A percentile compares a stretch with the other conserved stretches of the same genome.
Conservation (phyloP, 2,113 vertebrate genomes). For the Xiphophorus couchianus region DNA sequence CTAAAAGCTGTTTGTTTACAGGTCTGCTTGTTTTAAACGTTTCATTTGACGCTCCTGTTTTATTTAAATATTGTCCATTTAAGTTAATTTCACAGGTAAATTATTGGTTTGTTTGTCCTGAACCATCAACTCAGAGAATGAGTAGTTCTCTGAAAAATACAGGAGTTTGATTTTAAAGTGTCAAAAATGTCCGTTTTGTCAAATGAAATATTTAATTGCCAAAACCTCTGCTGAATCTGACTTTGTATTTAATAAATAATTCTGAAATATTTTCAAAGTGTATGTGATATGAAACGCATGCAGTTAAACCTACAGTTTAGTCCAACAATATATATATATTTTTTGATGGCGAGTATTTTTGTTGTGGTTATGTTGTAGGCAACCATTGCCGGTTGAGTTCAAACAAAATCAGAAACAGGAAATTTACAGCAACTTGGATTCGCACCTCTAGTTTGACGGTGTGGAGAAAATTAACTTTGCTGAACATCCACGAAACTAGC, state of each 20-base stretch:
- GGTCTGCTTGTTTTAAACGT: neutral
- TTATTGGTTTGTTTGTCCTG: neutral
- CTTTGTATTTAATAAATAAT: constrained; percentile 53
- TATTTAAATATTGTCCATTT: neutral
- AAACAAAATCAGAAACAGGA: too few relatives aligned
- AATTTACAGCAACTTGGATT: too few relatives aligned
- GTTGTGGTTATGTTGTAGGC: too few relatives aligned
- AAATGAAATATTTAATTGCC: neutral
- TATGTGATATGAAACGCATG: neutral
- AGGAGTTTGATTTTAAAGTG: neutral
- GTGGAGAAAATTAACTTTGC: too few relatives aligned
- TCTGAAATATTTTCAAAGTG: constrained; percentile 1
- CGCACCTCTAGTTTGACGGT: too few relatives aligned
- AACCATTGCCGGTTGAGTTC: too few relatives aligned
- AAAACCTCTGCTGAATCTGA: constrained; percentile 17
- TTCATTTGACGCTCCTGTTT: neutral
- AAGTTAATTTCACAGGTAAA: neutral
- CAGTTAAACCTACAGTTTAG: neutral
- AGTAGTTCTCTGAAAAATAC: neutral
- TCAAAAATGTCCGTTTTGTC: neutral
- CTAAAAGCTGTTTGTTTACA: neutral
- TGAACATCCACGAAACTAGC: too few relatives aligned
- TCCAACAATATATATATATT: neutral
- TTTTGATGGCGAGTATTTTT: too few relatives aligned
- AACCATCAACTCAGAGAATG: neutral